A percentile compares a stretch with the other conserved stretches of the same genome.
These are phyloP conservation scores for Ceyx cyanopectus DNA, from an alignment of 2,113 vertebrate species.

Conservation along the genomic window DNA sequence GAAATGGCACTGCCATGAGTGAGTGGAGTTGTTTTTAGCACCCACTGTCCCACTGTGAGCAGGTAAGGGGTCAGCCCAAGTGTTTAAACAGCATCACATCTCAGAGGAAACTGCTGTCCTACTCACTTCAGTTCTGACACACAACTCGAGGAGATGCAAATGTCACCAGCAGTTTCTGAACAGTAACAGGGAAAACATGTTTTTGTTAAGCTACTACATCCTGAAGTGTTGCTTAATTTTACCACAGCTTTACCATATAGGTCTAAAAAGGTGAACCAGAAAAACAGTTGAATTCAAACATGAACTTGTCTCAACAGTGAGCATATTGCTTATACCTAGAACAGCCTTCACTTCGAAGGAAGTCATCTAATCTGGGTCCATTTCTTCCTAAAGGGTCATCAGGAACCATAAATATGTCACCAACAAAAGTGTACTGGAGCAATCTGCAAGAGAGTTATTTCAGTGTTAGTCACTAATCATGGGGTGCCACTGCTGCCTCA, in stretches of 20 bases:
- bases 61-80: background rate
- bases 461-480: background rate
- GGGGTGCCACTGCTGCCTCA: background rate
- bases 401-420: conserved; percentile 97
- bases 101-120: background rate
- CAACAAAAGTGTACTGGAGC: conserved; percentile 94
- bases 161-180: conserved; percentile 8
- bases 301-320: background rate
- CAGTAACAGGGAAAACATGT: background rate
- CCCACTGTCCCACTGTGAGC: background rate
- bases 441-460: conserved; percentile 78
- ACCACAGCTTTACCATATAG: background rate
- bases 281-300: background rate
- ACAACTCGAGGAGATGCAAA: background rate
- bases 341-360: conserved; percentile 81
- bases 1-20: background rate
- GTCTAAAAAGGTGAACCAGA: background rate
- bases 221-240: background rate
- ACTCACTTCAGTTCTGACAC: background rate
- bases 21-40: background rate
- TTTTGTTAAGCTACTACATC: background rate
- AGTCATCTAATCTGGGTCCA: conserved; percentile 89
- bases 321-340: conserved; percentile 73
- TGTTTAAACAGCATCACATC: background rate
- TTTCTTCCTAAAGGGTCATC: conserved; percentile 95